Conservation (phyloP, 2,797 vertebrate species). For the Characodon lateralis region DNA sequence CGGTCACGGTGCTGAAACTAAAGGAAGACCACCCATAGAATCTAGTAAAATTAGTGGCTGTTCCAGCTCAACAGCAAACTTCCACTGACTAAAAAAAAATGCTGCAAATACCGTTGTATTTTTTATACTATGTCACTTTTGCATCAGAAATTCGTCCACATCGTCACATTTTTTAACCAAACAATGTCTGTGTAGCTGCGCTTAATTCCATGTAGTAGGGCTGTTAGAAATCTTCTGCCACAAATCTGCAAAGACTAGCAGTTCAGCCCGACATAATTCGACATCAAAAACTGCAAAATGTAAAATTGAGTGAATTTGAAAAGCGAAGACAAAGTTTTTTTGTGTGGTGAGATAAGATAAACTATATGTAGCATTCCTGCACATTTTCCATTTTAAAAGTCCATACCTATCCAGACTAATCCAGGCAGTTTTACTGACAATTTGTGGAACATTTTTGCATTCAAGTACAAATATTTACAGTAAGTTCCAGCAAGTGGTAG, state of each 20-base stretch:
- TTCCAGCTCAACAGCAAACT: too few species aligned
- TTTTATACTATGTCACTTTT: background rate
- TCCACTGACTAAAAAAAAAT: too few species aligned
- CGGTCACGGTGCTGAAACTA: background rate
- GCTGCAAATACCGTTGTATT: background rate
- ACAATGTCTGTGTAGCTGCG: background rate
- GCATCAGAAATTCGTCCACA: background rate
- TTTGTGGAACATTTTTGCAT: too few species aligned
- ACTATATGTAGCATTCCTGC: too few species aligned
- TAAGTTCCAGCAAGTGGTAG: too few species aligned
- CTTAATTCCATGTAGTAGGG: background rate
- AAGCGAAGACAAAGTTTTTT: too few species aligned
- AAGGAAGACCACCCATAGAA: background rate
- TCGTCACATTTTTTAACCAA: background rate
- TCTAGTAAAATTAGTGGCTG: too few species aligned
- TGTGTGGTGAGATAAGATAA: too few species aligned
- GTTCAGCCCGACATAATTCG: background rate
- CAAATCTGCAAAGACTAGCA: background rate
- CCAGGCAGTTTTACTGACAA: too few species aligned
- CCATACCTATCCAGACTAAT: too few species aligned
- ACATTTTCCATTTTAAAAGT: too few species aligned
- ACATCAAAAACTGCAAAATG: background rate
- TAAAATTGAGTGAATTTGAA: background rate
- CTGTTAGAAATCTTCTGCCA: background rate
- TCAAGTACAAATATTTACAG: too few species aligned